These are phyloP conservation scores for Ormyrus pomaceus DNA, from an alignment of 2,888 invertebrate genomes.

Conservation along the genomic window DNA sequence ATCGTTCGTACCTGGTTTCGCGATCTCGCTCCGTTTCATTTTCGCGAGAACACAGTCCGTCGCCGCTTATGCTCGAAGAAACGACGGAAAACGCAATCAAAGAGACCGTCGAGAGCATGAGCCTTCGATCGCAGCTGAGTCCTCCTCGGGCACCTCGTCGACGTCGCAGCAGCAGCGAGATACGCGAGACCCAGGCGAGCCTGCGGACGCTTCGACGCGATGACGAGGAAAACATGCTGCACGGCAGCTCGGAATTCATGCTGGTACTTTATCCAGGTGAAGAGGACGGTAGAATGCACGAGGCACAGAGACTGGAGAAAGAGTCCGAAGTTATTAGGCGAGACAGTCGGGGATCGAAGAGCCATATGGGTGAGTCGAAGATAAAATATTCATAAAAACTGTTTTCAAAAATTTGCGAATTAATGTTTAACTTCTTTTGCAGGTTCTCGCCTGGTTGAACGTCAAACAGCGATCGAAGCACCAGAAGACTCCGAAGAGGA, in stretches of 20 bases:
- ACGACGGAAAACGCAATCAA: conserved; percentile 33
- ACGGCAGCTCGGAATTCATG: conserved; percentile 89
- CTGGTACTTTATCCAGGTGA: conserved; percentile 83
- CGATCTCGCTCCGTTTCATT: conserved; percentile 52
- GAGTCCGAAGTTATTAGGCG: conserved; percentile 3
- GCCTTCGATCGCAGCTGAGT: conserved; percentile 15
- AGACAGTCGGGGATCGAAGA: conserved; percentile 28
- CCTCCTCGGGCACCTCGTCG: conserved; percentile 23
- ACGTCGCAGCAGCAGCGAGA: conserved; percentile 33
- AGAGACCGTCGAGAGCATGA: conserved; percentile 30
- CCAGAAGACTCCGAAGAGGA: conserved; percentile 44
- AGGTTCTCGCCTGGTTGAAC: conserved; percentile 14
- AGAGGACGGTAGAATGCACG: conserved; percentile 63
- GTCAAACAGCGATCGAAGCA: conserved; percentile 1
- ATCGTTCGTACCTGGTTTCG: conserved; percentile 55
- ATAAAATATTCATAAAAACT: not conserved
- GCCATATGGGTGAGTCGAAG: not conserved
- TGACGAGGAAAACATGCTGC: conserved; percentile 76
- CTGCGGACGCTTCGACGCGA: conserved; percentile 54
- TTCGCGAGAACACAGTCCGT: conserved; percentile 62
- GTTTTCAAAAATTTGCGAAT: too few species aligned
- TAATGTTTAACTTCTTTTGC: not conserved
- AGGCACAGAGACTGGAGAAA: conserved; percentile 27
- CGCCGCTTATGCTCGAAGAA: conserved; percentile 58
- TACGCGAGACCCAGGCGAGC: conserved; percentile 1